Base-by-base conservation (phyloP, 2,888 invertebrate species). In the Cryptosula pallasiana region DNA sequence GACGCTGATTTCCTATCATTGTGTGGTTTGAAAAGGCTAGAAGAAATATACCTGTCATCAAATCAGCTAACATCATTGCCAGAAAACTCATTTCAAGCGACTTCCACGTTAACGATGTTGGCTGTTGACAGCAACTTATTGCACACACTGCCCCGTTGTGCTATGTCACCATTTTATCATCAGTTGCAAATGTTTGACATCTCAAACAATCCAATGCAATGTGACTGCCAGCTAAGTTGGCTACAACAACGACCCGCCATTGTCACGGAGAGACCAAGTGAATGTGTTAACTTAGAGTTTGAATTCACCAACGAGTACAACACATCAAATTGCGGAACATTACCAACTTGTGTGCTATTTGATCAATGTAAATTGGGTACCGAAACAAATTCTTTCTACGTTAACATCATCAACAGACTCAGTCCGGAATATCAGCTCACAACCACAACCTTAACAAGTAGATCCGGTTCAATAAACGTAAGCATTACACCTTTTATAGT, bases 221-320 rank as follows among this genome's bases (percentile, higher is more conserved):
- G 63, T n/a, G 32, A 63, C n/a, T 63, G 63, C 34, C 13, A 27
- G 3, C 29, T 63, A 27, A 34, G 32, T 16, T 63, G 63, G 63
- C 63, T 63, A 5, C 63, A 63, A 63, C 2, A 27, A 9, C 2
- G 9, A 9, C 63, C 5, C n/a, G 63, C 25, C 32, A 63, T 63
- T 13, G 1, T 16, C 13, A 63, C 63, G 32, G 63, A 63, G 13
- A 63, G n/a, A 32, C 63, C 25, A 5, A 63, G 63, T 32, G 5
- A 63, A 34, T 63, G 63, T n/a, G 63, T 32, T 1, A 63, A 63
- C 63, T 9, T 63, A 13, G 63, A 63, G 63, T 63, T 63, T 32
- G 13, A 16, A 5, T 9, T 32, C 32, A 63, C 63, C 25, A 32
- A 63, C n/a, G 27, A 20, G 5, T 63, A 63, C n/a, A 5, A 63